These are phyloP conservation scores for Pangasius sanitwongsei DNA, from an alignment of 2,797 vertebrate species.

Conservation along the genomic window DNA sequence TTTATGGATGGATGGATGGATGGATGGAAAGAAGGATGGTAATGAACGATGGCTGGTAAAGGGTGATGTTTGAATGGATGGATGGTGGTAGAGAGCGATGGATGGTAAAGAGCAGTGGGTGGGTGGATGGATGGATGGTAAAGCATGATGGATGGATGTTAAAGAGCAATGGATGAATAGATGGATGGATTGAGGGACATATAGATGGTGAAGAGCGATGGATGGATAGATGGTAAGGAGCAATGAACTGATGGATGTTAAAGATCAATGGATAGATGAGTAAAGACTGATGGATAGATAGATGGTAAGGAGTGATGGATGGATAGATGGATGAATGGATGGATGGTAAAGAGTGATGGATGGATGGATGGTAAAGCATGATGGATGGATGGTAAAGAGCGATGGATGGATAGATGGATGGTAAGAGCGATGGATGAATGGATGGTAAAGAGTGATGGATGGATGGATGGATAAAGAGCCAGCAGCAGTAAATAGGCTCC, in stretches of 20 bases:
- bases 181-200: background rate
- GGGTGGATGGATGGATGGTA: background rate
- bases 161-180: background rate
- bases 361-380: background rate
- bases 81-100: background rate
- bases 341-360: background rate
- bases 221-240: background rate
- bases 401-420: background rate
- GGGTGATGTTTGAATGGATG: background rate
- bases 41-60: no score
- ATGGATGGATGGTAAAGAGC: background rate
- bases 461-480: background rate
- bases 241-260: background rate
- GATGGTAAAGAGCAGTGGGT: no score
- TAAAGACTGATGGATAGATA: background rate
- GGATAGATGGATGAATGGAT: background rate
- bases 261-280: background rate
- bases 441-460: background rate
- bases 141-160: background rate
- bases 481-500: background rate
- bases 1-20: background rate
- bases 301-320: background rate
- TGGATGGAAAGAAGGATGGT: no score
- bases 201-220: background rate
- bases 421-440: background rate